Evolutionary conservation across 1,140 invertebrate species (phyloP), one percentile per base, ranked within the genome.

Genomic region (Calephelis nemesis): DNA sequence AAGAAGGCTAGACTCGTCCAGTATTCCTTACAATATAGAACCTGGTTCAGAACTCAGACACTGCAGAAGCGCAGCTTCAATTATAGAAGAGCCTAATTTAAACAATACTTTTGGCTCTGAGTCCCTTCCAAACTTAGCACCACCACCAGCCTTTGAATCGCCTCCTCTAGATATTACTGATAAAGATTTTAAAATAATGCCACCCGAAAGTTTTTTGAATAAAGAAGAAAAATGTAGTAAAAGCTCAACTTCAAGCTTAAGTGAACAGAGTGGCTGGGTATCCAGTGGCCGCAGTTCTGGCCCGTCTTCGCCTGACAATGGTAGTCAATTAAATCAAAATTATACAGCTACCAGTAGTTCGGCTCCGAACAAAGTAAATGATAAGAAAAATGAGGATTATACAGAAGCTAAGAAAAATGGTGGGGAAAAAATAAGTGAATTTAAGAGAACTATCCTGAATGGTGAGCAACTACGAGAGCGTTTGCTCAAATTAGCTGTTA

Each of bases 191-290:
- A 92, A 92, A 85, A 92, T 92, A 66, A 66, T 92, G 47, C 92
- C 92, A 60, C 91, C 92, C 11, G 90, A 92, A 71, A 91, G 81
- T 69, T 92, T 92, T 73, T 80, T 86, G 19, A 92, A 87, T 67
- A 90, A 90, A 80, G 85, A 92, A 67, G 85, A 91, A 65, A 87
- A 90, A 65, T 71, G 71, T 58, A 92, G 77, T 70, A 88, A 79
- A 75, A 94, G 93, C 72, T 95, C 94, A 13, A 95, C 95, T 0
- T 95, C 95, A 4, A 96, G 95, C 66, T 88, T 95, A 39, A 96
- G 95, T 74, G 95, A 96, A 85, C 95, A 95, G 84, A 96, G 95
- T 73, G 95, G 95, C 0, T 96, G 95, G 95, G 95, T 96, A 3
- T 95, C 95, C 62, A 96, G 95, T 87, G 94, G 87, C 75, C 93